phyloP scores from a whole-genome alignment of 2,888 invertebrate species.

The Chymomyza fuscimana region DNA sequence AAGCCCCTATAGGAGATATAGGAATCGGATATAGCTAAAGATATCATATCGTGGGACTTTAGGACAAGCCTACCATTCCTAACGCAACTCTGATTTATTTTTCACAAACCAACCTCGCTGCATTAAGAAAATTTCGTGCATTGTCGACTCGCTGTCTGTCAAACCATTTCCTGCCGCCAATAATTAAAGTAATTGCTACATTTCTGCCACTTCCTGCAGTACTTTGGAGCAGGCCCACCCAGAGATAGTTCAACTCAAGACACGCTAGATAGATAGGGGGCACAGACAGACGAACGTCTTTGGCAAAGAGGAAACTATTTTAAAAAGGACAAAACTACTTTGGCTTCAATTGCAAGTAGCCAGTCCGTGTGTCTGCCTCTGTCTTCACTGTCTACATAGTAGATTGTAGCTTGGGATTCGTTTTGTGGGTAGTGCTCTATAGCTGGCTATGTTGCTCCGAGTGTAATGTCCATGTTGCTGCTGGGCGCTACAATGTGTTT shows the following conservation, averaged over 20 bases:
- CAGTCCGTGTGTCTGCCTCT: slow-evolving; percentile 36
- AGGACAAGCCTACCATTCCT: no score
- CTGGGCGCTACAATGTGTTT: slow-evolving; percentile 52
- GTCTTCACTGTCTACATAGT: slow-evolving; percentile 59
- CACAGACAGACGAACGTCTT: slow-evolving; percentile 36
- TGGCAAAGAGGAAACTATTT: slow-evolving; percentile 72
- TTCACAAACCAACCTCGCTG: neutral
- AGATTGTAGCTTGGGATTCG: slow-evolving; percentile 36
- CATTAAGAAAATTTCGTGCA: slow-evolving; percentile 2
- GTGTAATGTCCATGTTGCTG: slow-evolving; percentile 60
- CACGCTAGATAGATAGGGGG: slow-evolving; percentile 2
- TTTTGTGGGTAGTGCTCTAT: slow-evolving; percentile 20
- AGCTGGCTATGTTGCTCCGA: slow-evolving; percentile 46
- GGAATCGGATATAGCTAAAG: no score
- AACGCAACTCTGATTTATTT: neutral
- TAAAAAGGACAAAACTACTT: slow-evolving; percentile 70
- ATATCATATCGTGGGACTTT: no score
- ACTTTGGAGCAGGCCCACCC: slow-evolving; percentile 9
- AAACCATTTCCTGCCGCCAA: slow-evolving; percentile 73
- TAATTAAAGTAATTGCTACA: slow-evolving; percentile 73
- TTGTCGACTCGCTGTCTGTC: slow-evolving; percentile 52
- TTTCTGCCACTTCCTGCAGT: slow-evolving; percentile 65
- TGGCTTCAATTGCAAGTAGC: slow-evolving; percentile 70
- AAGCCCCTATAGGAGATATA: no score
- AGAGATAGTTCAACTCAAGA: neutral